phyloP scores from a whole-genome alignment of 2,888 invertebrate species.

The Sinotaia quadrata region DNA sequence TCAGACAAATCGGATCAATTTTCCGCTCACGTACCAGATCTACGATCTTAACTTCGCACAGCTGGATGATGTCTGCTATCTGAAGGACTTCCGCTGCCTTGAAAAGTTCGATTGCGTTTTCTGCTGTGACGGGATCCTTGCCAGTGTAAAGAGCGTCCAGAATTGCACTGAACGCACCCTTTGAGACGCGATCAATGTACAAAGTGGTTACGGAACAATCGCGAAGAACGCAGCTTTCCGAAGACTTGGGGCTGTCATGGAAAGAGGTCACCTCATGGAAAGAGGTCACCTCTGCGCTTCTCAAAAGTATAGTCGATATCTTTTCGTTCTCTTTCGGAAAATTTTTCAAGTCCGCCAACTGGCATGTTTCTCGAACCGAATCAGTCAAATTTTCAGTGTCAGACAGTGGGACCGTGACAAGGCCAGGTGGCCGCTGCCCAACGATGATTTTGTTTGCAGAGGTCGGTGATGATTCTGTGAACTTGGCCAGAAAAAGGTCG shows the following conservation, averaged over 20 bases:
- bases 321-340: background rate
- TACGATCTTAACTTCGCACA: background rate
- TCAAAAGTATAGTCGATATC: too few species aligned
- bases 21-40: background rate
- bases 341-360: background rate
- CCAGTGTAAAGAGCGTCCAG: constrained; percentile 11
- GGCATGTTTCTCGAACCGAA: background rate
- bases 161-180: background rate
- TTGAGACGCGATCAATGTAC: too few species aligned
- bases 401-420: too few species aligned
- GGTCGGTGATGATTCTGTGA: background rate
- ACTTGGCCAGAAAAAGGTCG: background rate
- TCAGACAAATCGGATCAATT: background rate
- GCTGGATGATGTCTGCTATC: constrained; percentile 1
- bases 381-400: too few species aligned
- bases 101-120: background rate
- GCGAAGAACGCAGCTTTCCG: background rate
- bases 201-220: too few species aligned
- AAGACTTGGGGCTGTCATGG: background rate
- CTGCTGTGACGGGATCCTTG: background rate
- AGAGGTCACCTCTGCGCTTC: too few species aligned
- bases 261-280: too few species aligned
- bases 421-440: too few species aligned
- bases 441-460: too few species aligned
- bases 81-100: background rate